Evolutionary conservation across 2,888 invertebrate species (phyloP), one percentile per base, ranked within the genome.

Genomic region (Cantharis flavilabris): DNA sequence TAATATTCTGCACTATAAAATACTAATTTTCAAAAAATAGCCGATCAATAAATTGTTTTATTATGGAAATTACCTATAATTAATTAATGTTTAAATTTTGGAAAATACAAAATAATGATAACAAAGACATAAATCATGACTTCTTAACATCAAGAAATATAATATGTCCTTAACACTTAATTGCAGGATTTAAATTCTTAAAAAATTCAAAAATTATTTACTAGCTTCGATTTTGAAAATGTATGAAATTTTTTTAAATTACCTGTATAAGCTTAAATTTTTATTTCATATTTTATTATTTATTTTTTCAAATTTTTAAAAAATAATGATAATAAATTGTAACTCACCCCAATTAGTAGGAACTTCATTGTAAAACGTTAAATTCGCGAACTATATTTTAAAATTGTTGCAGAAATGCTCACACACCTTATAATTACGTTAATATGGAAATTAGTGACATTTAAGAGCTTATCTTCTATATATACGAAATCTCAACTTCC

Each of bases 381-480:
- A 67, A 23, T 26, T 23, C 65, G 13, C 20, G n/a, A 14, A 69
- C 69, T 69, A n/a, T 49, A 23, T 67, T 11, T 23, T 67, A 0
- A 67, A 65, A 18, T 65, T 65, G 11, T 65, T 65, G n/a, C 33
- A 23, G 11, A 65, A 18, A 23, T 69, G 9, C 7, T 30, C 69
- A 30, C 69, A 69, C 23, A 69, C 69, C 30, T 69, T 69, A 16
- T 71, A 77, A 75, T 72, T 75, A 72, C 62, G 71, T 72, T 70
- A 77, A 75, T 72, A 75, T 28, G 69, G 70, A 78, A 78, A 78
- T 78, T 78, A 78, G 73, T 67, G 67, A 62, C 20, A 73, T 73
- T 72, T 65, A 67, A 62, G 14, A 70, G 63, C 33, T 62, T 20
- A 70, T 16, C 76, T 76, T 71, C 73, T 76, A 74, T 78, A 74